Evolutionary conservation across 1,140 invertebrate genomes (phyloP).

Genomic region (Saccostrea cuccullata): DNA sequence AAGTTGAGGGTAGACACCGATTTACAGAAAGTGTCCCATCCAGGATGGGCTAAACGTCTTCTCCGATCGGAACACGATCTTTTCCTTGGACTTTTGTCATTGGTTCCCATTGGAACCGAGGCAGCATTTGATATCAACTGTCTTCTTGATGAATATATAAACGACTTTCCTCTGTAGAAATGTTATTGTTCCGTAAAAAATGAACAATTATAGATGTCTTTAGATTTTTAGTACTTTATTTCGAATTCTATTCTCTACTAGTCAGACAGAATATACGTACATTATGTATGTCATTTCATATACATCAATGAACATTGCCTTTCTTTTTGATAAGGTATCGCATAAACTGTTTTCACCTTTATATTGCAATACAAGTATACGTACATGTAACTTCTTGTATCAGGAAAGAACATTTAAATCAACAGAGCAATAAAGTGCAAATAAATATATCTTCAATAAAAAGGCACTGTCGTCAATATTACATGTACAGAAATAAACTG

Average conservation of each 20-base stretch:
- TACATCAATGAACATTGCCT: neutral
- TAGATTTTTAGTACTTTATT: neutral
- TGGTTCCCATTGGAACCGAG: conserved; percentile 56
- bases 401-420: no score
- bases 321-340: neutral
- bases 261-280: neutral
- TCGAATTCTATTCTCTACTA: conserved; percentile 13
- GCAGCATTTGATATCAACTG: conserved; percentile 54
- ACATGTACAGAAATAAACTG: no score
- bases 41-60: conserved; percentile 53
- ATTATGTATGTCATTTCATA: neutral
- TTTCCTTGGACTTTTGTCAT: conserved; percentile 58
- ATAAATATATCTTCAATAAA: no score
- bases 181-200: neutral
- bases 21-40: conserved; percentile 47
- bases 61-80: conserved; percentile 55
- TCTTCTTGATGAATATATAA: conserved; percentile 59
- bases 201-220: neutral
- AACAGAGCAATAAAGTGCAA: no score
- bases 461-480: no score
- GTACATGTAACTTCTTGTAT: neutral
- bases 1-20: conserved; percentile 51
- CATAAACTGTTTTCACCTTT: neutral
- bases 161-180: conserved; percentile 48
- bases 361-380: neutral